A percentile compares a stretch with the other conserved stretches of the same genome.
phyloP scores from a whole-genome alignment of 2,113 vertebrate species.

The Ornithorhynchus anatinus region DNA sequence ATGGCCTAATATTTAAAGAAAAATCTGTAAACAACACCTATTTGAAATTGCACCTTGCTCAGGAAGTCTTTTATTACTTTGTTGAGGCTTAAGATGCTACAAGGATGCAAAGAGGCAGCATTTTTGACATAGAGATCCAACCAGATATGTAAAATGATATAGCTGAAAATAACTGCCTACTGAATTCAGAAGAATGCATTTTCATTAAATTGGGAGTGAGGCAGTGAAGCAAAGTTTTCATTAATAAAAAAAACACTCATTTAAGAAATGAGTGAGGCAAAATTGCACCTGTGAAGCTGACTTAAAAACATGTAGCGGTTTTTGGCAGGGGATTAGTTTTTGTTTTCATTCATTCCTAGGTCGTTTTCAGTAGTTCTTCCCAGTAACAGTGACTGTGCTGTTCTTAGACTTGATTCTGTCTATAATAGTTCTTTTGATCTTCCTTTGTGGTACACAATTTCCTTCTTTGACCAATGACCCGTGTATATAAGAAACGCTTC shows the following conservation, averaged over 20 bases:
- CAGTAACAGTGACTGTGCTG: not conserved
- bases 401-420: accelerated
- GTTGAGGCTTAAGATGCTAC: not conserved
- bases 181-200: not conserved
- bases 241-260: no score
- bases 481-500: no score
- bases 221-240: not conserved
- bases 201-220: accelerated
- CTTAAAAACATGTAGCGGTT: not conserved
- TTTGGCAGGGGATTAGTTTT: no score
- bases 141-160: accelerated
- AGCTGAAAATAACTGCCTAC: not conserved
- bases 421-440: not conserved
- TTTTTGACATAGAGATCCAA: not conserved
- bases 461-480: not conserved
- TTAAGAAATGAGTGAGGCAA: not conserved
- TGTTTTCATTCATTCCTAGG: no score
- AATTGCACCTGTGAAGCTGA: accelerated
- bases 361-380: accelerated
- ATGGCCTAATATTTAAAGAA: not conserved
- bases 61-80: not conserved
- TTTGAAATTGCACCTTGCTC: not conserved
- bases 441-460: not conserved
- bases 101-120: not conserved
- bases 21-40: not conserved